These are phyloP conservation scores for Xylocopa sonorina DNA, from an alignment of 1,140 invertebrate genomes.

Conservation along the genomic window DNA sequence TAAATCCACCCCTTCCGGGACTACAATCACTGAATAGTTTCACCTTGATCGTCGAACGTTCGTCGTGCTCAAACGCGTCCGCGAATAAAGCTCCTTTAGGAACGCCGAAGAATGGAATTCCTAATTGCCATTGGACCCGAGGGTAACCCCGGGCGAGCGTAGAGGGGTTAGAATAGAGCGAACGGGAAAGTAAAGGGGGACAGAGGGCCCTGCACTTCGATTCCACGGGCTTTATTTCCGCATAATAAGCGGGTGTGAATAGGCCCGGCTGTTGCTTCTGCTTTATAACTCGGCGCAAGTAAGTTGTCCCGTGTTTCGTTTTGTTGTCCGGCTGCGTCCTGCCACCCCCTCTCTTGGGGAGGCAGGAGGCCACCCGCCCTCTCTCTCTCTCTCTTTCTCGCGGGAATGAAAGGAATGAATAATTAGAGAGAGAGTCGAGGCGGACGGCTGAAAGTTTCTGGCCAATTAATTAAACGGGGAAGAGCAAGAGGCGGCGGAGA, in stretches of 20 bases:
- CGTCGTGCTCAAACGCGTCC: constrained; percentile 6
- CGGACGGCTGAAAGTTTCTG: constrained; percentile 68
- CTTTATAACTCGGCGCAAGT: constrained; percentile 71
- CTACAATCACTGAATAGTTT: neutral
- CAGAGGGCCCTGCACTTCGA: constrained; percentile 62
- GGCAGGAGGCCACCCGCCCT: neutral
- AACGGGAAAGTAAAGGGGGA: constrained; percentile 19
- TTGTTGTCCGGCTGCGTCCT: constrained; percentile 65
- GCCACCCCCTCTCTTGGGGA: neutral
- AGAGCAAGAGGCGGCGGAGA: constrained; percentile 44
- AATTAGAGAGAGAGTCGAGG: constrained; percentile 62
- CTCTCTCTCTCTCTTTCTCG: constrained; percentile 10
- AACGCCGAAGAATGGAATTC: constrained; percentile 44
- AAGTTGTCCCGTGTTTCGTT: constrained; percentile 73
- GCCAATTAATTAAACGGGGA: constrained; percentile 70
- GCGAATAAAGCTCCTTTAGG: constrained; percentile 3
- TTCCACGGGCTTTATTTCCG: constrained; percentile 72
- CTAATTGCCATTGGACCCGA: constrained; percentile 51
- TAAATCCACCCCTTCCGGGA: neutral
- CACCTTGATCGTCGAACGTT: neutral
- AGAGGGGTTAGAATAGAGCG: no score
- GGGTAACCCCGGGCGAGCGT: constrained; percentile 51
- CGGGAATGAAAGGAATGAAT: constrained; percentile 69
- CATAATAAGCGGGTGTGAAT: constrained; percentile 75
- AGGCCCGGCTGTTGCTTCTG: constrained; percentile 70